Evolutionary conservation across 2,797 vertebrate genomes (phyloP).

Genomic region (Centroberyx gerrardi): DNA sequence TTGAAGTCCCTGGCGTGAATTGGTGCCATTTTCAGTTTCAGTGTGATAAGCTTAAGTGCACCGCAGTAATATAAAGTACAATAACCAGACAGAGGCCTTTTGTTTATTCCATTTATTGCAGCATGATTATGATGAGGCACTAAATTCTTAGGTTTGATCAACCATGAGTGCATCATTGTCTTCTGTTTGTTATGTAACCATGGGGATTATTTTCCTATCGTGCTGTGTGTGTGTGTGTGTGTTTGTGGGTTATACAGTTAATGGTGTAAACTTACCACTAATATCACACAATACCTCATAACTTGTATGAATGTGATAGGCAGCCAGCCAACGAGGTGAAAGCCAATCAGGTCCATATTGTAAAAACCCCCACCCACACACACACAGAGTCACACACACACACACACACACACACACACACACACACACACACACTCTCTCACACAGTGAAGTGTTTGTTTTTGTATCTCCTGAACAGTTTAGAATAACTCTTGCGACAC

Average conservation of each 20-base stretch:
- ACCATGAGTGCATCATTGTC: slow-evolving; percentile 3
- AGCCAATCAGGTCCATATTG: background rate
- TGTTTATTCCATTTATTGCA: slow-evolving; percentile 33
- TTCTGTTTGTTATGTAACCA: slow-evolving; percentile 22
- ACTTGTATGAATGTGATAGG: slow-evolving; percentile 17
- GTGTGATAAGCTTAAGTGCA: background rate
- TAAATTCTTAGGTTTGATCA: slow-evolving; percentile 24
- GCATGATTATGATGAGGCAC: slow-evolving; percentile 25
- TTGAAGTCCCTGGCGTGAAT: background rate
- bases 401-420: background rate
- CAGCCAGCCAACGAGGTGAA: slow-evolving; percentile 16
- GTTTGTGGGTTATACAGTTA: too few species aligned
- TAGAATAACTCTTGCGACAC: slow-evolving; percentile 17
- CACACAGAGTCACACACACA: background rate
- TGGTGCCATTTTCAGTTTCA: background rate
- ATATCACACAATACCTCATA: slow-evolving; percentile 8
- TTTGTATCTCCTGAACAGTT: slow-evolving; percentile 15
- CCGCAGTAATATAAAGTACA: background rate
- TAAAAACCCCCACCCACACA: background rate
- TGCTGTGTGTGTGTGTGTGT: background rate
- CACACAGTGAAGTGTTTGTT: slow-evolving; percentile 7
- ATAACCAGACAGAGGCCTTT: slow-evolving; percentile 27
- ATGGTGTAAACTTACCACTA: background rate
- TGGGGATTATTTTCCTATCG: slow-evolving; percentile 1
- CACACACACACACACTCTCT: background rate